A percentile compares a stretch with the other conserved stretches of the same genome.
Conservation (phyloP, 2,113 vertebrate species). For the Polypterus bichir region DNA sequence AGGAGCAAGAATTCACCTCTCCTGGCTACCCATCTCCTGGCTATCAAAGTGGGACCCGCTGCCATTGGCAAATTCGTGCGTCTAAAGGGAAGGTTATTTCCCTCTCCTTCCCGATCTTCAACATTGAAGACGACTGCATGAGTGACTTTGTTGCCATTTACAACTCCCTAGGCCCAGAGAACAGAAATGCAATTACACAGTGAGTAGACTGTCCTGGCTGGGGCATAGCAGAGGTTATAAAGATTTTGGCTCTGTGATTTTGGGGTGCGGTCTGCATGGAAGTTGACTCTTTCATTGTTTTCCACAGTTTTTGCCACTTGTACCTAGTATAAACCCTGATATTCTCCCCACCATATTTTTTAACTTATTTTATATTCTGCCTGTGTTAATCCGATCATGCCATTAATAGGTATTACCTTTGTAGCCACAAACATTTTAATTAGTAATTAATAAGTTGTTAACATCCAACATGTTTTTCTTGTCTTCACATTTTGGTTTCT, state of each 20-base stretch:
- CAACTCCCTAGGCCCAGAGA: constrained; percentile 51
- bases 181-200: constrained; percentile 45
- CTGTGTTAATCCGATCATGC: no score
- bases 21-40: constrained; percentile 31
- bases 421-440: no score
- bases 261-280: no score
- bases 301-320: background rate
- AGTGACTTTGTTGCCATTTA: constrained; percentile 50
- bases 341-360: background rate
- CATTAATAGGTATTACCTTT: no score
- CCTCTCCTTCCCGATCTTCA: constrained; percentile 40
- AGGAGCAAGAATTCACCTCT: constrained; percentile 24
- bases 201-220: constrained; percentile 48
- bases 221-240: no score
- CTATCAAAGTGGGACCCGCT: constrained; percentile 35
- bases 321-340: background rate
- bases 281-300: no score
- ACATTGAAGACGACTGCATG: constrained; percentile 53
- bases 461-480: no score
- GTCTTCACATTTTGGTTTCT: no score
- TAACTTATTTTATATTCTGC: no score
- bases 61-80: constrained; percentile 59
- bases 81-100: constrained; percentile 22
- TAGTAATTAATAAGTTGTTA: no score
- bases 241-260: no score